Conservation (phyloP, 2,888 invertebrate species). For the Trachelus stipa region DNA sequence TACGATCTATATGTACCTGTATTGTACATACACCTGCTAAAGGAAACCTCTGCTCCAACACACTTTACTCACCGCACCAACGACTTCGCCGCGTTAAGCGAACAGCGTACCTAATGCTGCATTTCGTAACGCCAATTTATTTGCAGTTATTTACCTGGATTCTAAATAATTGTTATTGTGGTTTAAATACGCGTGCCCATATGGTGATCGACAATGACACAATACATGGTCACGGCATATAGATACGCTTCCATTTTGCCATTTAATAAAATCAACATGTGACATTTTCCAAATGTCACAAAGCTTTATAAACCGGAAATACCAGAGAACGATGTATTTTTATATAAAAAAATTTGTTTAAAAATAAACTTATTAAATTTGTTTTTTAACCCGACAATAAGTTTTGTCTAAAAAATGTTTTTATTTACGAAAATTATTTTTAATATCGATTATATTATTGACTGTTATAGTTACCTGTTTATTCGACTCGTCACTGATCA, state of each 20-base stretch:
- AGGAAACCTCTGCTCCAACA: not conserved
- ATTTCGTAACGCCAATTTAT: constrained; percentile 42
- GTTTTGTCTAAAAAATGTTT: not conserved
- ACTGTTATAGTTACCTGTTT: not conserved
- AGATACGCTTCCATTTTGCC: not conserved
- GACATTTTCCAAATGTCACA: not conserved
- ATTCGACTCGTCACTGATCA: not conserved
- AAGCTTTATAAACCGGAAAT: not conserved
- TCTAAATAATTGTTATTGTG: constrained; percentile 24
- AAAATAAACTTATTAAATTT: not conserved
- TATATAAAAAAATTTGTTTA: too few species aligned
- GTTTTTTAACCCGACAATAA: not conserved
- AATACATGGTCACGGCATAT: not conserved
- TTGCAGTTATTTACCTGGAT: constrained; percentile 30
- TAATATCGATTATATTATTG: not conserved
- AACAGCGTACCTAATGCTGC: not conserved
- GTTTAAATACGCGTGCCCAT: not conserved
- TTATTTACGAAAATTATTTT: not conserved
- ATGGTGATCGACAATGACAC: not conserved
- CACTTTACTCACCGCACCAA: not conserved
- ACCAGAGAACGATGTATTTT: too few species aligned
- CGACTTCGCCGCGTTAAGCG: not conserved
- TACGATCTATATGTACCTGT: not conserved
- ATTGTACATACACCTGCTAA: not conserved
- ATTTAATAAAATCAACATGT: not conserved